Base-by-base conservation (phyloP, 2,797 vertebrate species). In the Chaenodraco wilsoni region DNA sequence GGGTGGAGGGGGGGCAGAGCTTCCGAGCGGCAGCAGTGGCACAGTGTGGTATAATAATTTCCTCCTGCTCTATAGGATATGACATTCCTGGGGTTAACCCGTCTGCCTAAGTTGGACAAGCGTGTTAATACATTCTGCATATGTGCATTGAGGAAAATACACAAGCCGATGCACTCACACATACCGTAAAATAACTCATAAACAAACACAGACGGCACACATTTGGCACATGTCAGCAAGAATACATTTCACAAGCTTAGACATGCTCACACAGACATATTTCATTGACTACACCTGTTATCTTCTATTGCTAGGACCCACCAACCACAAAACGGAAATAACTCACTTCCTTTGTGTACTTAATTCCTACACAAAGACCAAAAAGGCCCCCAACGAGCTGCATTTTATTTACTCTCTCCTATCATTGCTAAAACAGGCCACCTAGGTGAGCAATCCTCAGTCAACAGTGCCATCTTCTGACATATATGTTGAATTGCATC, bases 11-110 rank as follows among this genome's bases (percentile, higher is more conserved):
- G 37, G 27, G 27, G 27, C 2, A 13, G 74, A 65, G 72, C 59
- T 65, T 69, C 56, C 63, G 62, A 33, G 73, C 69, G 69, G 79
- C 61, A 83, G 69, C 70, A 81, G 69, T 60, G 73, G 72, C 79
- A 82, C 84, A 79, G 63, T 89, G 85, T 84, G 88, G 88, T 80
- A 70, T 61, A 80, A 86, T 87, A 55, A 91, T 89, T 90, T 92
- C 90, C 87, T 90, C 73, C 66, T 55, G 63, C 86, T 72, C 89
- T 72, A 79, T 84, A 81, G 75, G 90, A 83, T 52, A 3, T 80
- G 69, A 15, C 65, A 68, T 80, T 84, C 89, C 90, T 82, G 89
- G 72, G 73, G 91, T 71, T 91, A 76, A 68, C 59, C 90, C 86
- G 67, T 89, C 91, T 92, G 91, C 86, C 62, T 72, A 31, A 41